Conservation (phyloP, 2,888 invertebrate genomes). For the Drosophila neonasuta region DNA sequence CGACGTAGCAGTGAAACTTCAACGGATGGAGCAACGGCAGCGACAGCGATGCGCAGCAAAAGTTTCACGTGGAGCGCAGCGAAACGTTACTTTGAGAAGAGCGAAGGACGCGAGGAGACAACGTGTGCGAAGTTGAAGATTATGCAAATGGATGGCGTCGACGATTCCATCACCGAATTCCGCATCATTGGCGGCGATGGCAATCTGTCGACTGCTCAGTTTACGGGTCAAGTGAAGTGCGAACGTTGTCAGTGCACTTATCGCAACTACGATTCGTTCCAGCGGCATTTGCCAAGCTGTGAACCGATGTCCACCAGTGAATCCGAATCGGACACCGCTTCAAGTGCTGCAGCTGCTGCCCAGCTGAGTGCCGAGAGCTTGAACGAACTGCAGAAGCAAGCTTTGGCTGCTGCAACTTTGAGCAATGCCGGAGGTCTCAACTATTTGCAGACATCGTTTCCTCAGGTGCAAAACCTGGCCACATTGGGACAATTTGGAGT, state of each 20-base stretch:
- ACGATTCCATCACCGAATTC: constrained; percentile 85
- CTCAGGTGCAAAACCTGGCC: constrained; percentile 67
- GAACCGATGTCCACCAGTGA: constrained; percentile 90
- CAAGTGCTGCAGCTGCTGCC: constrained; percentile 16
- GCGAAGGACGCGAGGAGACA: constrained; percentile 53
- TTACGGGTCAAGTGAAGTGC: constrained; percentile 88
- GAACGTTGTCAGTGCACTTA: constrained; percentile 94
- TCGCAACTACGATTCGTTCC: constrained; percentile 90
- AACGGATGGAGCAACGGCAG: constrained; percentile 33
- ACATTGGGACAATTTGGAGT: constrained; percentile 68
- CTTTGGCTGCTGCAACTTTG: constrained; percentile 60
- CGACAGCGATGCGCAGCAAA: constrained; percentile 57
- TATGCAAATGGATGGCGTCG: constrained; percentile 87
- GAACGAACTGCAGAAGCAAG: constrained; percentile 76
- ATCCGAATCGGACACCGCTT: constrained; percentile 87
- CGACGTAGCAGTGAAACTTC: constrained; percentile 79
- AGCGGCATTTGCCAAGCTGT: constrained; percentile 89
- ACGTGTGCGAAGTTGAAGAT: constrained; percentile 82
- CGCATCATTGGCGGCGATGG: constrained; percentile 82
- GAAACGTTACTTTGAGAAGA: constrained; percentile 74
- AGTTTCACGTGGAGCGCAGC: constrained; percentile 81
- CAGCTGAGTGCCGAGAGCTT: constrained; percentile 64
- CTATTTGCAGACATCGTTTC: constrained; percentile 72
- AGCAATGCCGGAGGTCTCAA: constrained; percentile 64
- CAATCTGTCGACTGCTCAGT: constrained; percentile 73